These are phyloP conservation scores for silkworm (Bombyx mori) DNA, from an alignment of 1,140 invertebrate species.

Conservation along the genomic window DNA sequence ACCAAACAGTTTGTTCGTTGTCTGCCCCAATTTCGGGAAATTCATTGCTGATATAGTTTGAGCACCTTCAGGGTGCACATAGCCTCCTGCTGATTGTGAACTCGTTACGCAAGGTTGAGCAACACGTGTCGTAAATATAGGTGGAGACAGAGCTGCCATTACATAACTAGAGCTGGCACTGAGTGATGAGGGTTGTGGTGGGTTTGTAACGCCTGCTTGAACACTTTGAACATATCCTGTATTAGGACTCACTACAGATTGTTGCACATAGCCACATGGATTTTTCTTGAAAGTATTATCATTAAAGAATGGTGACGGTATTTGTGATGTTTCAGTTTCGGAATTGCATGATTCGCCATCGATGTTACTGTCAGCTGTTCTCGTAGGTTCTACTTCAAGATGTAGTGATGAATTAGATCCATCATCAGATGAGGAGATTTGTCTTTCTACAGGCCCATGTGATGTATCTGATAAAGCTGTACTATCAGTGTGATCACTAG, in stretches of 20 bases:
- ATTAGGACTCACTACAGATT: constrained; percentile 29
- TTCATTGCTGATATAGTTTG: constrained; percentile 36
- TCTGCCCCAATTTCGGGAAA: constrained; percentile 35
- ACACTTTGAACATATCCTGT: constrained; percentile 47
- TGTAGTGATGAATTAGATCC: constrained; percentile 50
- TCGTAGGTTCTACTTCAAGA: constrained; percentile 40
- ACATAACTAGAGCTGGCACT: constrained; percentile 53
- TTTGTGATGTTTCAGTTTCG: constrained; percentile 36
- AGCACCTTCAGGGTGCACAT: constrained; percentile 45
- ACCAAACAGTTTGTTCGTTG: constrained; percentile 39
- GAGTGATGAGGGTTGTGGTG: constrained; percentile 23
- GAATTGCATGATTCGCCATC: constrained; percentile 33
- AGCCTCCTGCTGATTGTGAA: constrained; percentile 37
- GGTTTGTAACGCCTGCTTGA: constrained; percentile 25
- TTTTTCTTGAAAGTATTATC: constrained; percentile 46
- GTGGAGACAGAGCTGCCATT: constrained; percentile 48
- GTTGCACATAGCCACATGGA: constrained; percentile 48
- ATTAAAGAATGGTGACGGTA: constrained; percentile 38
- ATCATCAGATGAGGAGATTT: constrained; percentile 52
- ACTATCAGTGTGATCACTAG: constrained; percentile 62
- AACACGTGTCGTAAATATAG: constrained; percentile 43
- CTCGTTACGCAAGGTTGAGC: constrained; percentile 21
- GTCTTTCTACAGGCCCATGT: constrained; percentile 38
- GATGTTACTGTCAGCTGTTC: constrained; percentile 28
- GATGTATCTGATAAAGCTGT: constrained; percentile 57